Conservation (phyloP, 2,113 vertebrate species). For the Romanogobio albipinnatus region DNA sequence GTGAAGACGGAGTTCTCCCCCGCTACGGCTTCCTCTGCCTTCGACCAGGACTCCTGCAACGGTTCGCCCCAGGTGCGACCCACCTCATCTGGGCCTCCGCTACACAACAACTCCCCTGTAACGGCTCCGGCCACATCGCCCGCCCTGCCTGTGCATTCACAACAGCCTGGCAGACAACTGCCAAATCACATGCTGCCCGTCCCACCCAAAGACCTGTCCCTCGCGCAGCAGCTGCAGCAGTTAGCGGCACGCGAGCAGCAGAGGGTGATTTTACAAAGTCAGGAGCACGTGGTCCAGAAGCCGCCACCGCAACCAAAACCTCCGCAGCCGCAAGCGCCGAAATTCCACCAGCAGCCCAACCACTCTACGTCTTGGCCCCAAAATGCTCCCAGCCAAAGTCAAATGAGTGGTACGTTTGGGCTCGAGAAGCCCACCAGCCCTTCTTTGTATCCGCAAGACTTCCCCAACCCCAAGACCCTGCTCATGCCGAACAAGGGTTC, state of each 20-base stretch:
- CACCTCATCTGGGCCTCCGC: constrained; percentile 81
- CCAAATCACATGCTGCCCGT: constrained; percentile 74
- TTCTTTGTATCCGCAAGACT: constrained; percentile 87
- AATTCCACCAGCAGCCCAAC: constrained; percentile 71
- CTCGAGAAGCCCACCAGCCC: constrained; percentile 91
- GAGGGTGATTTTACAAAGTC: constrained; percentile 87
- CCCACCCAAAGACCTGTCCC: constrained; percentile 81
- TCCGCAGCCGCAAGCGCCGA: constrained; percentile 78
- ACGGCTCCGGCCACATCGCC: constrained; percentile 76
- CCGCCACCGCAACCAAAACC: constrained; percentile 83
- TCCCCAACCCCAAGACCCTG: constrained; percentile 84
- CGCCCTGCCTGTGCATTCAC: constrained; percentile 68
- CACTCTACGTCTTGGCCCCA: constrained; percentile 86
- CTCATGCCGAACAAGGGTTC: constrained; percentile 86
- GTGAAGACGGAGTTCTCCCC: constrained; percentile 90
- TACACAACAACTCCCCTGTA: constrained; percentile 81
- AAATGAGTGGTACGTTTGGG: constrained; percentile 79
- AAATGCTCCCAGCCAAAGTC: constrained; percentile 82
- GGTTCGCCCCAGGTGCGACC: constrained; percentile 87
- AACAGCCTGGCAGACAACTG: constrained; percentile 71
- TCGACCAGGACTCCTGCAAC: constrained; percentile 86
- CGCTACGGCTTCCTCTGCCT: constrained; percentile 74
- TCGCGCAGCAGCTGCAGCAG: constrained; percentile 84
- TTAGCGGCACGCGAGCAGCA: constrained; percentile 87
- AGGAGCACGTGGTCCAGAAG: constrained; percentile 84